These are phyloP conservation scores for Parasteatoda tepidariorum DNA, from an alignment of 1,140 invertebrate genomes.

Conservation along the genomic window DNA sequence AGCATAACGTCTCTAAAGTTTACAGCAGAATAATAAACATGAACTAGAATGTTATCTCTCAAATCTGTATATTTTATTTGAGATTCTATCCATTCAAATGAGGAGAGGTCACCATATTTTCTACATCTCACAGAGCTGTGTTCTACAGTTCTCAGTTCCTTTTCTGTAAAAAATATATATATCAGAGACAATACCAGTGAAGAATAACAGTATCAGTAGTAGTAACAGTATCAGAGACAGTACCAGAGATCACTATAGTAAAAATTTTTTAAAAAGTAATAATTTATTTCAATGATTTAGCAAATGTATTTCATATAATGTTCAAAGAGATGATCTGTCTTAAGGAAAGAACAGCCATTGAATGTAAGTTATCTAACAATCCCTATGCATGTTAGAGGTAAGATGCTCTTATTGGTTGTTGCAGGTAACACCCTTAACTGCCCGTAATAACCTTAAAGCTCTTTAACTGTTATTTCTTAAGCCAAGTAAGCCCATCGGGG, in stretches of 20 bases:
- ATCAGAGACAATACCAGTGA: neutral
- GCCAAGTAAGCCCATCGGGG: no score
- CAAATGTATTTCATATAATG: no score
- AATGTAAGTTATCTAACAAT: no score
- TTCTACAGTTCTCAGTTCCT: neutral
- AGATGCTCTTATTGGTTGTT: no score
- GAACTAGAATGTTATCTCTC: conserved; percentile 72
- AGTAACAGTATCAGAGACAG: conserved; percentile 20
- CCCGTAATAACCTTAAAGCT: no score
- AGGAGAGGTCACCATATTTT: conserved; percentile 86
- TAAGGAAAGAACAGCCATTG: no score
- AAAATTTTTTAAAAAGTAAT: no score
- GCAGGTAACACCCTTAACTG: no score
- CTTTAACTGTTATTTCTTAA: no score
- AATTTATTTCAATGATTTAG: no score
- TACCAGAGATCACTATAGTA: neutral
- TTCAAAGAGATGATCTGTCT: no score
- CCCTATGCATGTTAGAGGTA: no score
- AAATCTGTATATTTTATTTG: conserved; percentile 73
- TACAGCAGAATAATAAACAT: conserved; percentile 86
- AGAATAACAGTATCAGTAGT: neutral
- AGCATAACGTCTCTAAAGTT: conserved; percentile 99
- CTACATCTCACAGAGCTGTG: conserved; percentile 69
- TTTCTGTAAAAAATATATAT: conserved; percentile 68
- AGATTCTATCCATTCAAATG: conserved; percentile 92